phyloP scores from a whole-genome alignment of 2,888 invertebrate genomes.

The Melangyna quadrimaculata region DNA sequence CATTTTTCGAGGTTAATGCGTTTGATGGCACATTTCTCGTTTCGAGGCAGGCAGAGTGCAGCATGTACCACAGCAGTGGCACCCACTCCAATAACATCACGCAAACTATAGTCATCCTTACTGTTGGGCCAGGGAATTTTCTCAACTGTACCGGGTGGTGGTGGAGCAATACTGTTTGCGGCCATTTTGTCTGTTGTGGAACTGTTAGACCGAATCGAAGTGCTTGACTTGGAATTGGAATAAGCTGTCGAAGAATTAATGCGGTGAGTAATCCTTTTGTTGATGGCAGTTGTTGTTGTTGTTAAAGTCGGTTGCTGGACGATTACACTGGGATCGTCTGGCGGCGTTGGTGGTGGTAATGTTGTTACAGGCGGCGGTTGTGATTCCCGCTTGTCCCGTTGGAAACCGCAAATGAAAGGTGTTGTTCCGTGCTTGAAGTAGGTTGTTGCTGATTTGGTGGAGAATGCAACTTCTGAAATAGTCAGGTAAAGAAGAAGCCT shows the following conservation, averaged over 20 bases:
- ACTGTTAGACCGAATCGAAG: conserved; percentile 49
- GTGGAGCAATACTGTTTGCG: conserved; percentile 71
- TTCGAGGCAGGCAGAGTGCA: conserved; percentile 93
- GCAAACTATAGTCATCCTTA: conserved; percentile 95
- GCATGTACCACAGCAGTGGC: conserved; percentile 98
- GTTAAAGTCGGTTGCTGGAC: conserved; percentile 53
- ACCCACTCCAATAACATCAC: conserved; percentile 97
- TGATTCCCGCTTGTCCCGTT: conserved; percentile 70
- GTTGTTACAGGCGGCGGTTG: conserved; percentile 46
- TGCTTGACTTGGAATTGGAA: conserved; percentile 60
- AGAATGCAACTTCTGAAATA: conserved; percentile 80
- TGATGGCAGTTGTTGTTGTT: background rate
- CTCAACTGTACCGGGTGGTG: conserved; percentile 77
- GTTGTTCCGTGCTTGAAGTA: conserved; percentile 73
- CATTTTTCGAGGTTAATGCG: conserved; percentile 99
- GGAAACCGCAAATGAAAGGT: conserved; percentile 74
- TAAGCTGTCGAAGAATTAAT: conserved; percentile 50
- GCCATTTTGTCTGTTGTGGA: conserved; percentile 73
- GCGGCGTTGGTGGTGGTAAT: conserved; percentile 51
- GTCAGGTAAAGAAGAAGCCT: conserved; percentile 76
- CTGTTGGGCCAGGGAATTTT: conserved; percentile 92
- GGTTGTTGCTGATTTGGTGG: conserved; percentile 77
- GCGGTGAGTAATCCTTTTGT: conserved; percentile 33
- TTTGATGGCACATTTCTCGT: conserved; percentile 98
- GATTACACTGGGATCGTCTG: conserved; percentile 59